These are phyloP conservation scores for Bombus haemorrhoidalis DNA, from an alignment of 1,140 invertebrate species.

Conservation along the genomic window DNA sequence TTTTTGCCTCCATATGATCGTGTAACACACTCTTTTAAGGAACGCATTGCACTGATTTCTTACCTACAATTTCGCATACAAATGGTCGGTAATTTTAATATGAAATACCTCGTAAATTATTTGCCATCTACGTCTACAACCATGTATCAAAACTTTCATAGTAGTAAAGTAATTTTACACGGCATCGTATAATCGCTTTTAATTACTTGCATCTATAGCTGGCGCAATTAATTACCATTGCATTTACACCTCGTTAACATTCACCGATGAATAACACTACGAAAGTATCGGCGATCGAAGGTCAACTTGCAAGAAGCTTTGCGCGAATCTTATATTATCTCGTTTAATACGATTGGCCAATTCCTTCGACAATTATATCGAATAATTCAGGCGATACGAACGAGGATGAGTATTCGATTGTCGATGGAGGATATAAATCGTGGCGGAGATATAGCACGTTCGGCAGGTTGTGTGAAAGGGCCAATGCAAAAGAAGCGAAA, in stretches of 20 bases:
- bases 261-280: no score
- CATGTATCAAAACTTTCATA: no score
- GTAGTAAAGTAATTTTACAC: no score
- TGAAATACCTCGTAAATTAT: no score
- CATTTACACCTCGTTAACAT: not conserved
- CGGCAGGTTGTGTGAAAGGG: constrained; percentile 25
- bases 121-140: no score
- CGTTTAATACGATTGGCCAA: not conserved
- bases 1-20: not conserved
- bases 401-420: constrained; percentile 6
- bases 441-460: not conserved
- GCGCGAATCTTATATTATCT: not conserved
- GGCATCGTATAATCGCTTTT: not conserved
- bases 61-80: not conserved
- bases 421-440: constrained; percentile 11
- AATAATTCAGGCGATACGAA: constrained; percentile 26
- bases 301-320: no score
- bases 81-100: not conserved
- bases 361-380: not conserved
- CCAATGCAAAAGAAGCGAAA: constrained; percentile 23
- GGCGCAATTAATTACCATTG: not conserved
- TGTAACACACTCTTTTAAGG: not conserved
- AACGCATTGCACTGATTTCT: not conserved
- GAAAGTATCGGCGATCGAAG: not conserved
- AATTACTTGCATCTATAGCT: not conserved